Base-by-base conservation (phyloP, 2,888 invertebrate species). In the Bellardia pandia region DNA sequence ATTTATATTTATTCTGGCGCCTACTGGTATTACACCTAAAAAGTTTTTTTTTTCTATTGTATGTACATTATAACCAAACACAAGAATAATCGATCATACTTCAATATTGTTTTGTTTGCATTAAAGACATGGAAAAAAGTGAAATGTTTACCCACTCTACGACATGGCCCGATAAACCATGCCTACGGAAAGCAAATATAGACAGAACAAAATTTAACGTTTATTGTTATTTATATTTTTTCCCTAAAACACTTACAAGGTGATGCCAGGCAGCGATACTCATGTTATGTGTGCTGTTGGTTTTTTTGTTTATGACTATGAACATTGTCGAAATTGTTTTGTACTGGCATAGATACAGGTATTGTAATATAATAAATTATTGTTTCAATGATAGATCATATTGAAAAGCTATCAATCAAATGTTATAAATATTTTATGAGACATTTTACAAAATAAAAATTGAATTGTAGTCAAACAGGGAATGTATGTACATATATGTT, bases 11-110 rank as follows among this genome's bases (percentile, higher is more conserved):
- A 75, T 83, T 86, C 72, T 89, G 89, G 89, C 89, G 89, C 89
- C 89, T 89, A 89, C 89, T 88, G 88, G 89, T 86, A 85, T 89
- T 89, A 89, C 88, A 76, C 86, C 77, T 80, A 68, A 74, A 85
- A 74, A 71, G 30, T 60, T 83, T 45, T 45, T 11, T 13, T 11
- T 9, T 11, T 23, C 23, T 23, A 23, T 42, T 42, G 16, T 45
- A 40, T 33, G 33, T 16, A 68, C n/a, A 56, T 62, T 68, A 37
- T 58, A 51, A 74, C 42, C 72, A 66, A 81, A 56, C 56, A 37
- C 11, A 77, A 69, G 82, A 58, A 69, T 76, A 88, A 89, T 89
- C 89, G 81, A 89, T 89, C 89, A 88, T 77, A 42, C 14, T 76
- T 84, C 66, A 86, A 76, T 75, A 75, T 56, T 80, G 45, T 79